A percentile compares a stretch with the other conserved stretches of the same genome.
These are phyloP conservation scores for Melanargia galathea DNA, from an alignment of 2,888 invertebrate genomes.

Conservation along the genomic window DNA sequence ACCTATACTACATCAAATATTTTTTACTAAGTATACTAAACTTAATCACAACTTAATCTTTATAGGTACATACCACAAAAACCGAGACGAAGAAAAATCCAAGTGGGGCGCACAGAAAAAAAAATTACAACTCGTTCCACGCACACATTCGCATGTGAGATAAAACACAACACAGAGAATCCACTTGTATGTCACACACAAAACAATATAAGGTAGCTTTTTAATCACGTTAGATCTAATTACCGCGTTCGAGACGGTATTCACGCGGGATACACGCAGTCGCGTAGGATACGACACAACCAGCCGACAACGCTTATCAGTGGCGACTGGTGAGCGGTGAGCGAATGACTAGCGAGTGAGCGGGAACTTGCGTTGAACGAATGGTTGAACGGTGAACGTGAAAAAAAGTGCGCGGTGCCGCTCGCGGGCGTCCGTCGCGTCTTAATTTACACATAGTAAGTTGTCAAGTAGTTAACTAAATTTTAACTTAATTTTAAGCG, in stretches of 20 bases:
- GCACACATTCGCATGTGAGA: conserved; percentile 57
- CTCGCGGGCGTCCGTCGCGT: not conserved
- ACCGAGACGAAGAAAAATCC: conserved; percentile 62
- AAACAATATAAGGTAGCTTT: conserved; percentile 54
- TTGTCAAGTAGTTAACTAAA: too few species aligned
- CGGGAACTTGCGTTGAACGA: conserved; percentile 28
- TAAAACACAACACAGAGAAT: conserved; percentile 50
- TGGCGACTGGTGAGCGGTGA: conserved; percentile 65
- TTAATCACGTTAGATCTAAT: conserved; percentile 56
- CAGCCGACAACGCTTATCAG: conserved; percentile 61
- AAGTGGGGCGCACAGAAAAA: conserved; percentile 61
- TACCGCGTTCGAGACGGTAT: conserved; percentile 54
- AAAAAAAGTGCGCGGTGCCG: conserved; percentile 3
- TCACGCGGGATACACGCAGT: conserved; percentile 55
- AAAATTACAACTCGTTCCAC: conserved; percentile 58
- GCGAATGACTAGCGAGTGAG: conserved; percentile 45
- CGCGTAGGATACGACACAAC: conserved; percentile 50
- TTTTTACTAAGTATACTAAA: not conserved
- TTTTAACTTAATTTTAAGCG: too few species aligned
- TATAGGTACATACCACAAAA: conserved; percentile 66
- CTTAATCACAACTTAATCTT: conserved; percentile 3
- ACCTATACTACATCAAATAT: not conserved
- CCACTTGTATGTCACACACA: conserved; percentile 51
- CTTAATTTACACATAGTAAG: not conserved
- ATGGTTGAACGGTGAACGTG: conserved; percentile 17